Base-by-base conservation (phyloP, 2,888 invertebrate species). In the Cantharis rufa region DNA sequence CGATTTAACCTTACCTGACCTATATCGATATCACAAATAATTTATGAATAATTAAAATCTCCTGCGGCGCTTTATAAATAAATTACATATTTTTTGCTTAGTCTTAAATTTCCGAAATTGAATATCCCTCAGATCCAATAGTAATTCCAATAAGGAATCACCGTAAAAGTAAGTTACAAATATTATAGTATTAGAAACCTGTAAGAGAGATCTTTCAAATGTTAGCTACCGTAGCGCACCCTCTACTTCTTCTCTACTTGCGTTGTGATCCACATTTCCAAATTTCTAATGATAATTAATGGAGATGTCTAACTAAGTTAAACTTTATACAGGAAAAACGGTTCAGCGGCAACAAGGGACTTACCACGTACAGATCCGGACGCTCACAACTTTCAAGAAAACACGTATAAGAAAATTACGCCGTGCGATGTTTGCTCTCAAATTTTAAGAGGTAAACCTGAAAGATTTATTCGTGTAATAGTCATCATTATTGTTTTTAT, bases 371-470 rank as follows among this genome's bases (percentile, higher is more conserved):
- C 90, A 21, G 94, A 94, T 83, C 90, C 91, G 15, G 94, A 93
- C 75, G 93, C 93, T 80, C 97, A 97, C 89, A 94, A 94, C 87
- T 95, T 97, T 90, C 95, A 96, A 89, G 97, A 97, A 89, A 96
- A 97, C 89, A 97, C 97, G 32, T 97, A 97, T 89, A 96, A 97
- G 90, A 97, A 97, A 90, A 97, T 97, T 84, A 97, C 97, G 68
- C 96, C 97, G 27, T 97, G 97, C 89, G 97, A 97, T 88, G 93
- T 96, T 82, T 97, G 97, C 89, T 96, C 96, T 78, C 96, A 97
- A 90, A 96, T 97, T 73, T 91, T 97, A 75, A 91, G 97, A 92
- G 96, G 96, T 95, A 90, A 90, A 89, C 15, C 66, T 71, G 61
- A n/a, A 27, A 63, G 15, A 48, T 62, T 61, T 69, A 27, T 66